Evolutionary conservation across 2,113 vertebrate species (phyloP), one percentile per base, ranked within the genome.

Genomic region (Delphinapterus leucas): DNA sequence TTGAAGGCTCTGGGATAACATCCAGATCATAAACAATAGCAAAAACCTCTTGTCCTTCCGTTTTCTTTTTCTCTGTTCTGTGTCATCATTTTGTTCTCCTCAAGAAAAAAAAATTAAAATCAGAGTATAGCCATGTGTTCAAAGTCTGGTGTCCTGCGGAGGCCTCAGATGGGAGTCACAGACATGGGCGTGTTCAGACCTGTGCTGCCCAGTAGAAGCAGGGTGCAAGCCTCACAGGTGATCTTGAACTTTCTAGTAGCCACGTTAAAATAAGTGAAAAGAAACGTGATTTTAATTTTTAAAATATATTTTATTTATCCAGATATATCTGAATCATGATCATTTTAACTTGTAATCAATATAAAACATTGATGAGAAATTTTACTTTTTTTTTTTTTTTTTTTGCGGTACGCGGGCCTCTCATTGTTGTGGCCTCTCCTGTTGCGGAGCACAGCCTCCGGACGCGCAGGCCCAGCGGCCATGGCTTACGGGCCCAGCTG

Each of bases 51-150:
- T 21, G 23, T 61, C 49, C 25, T n/a, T 58, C 17, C 5, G 21
- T 58, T 73, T 68, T 41, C 33, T 67, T 47, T 71, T 74, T 18
- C 73, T 80, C 58, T 85, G 26, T 28, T 82, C 65, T 25, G 2
- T 23, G 68, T 55, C 47, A 8, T 33, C 10, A 44, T 15, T 71
- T 63, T 20, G 36, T 36, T 44, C 47, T 82, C 41, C 55, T 94
- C n/a, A 55, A 96, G 80, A 53, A 60, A n/a, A 90, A 87, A 81
- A 87, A 84, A 10, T 41, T 47, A 47, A 61, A 94, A 18, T 53
- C 31, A 38, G 53, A 73, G 21, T 33, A n/a, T 28, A 47, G 5
- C 28, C 33, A 2, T 26, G 21, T 63, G 20, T 68, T 33, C 26
- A 14, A 20, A 49, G 31, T 1, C 7, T n/a, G 10, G 1, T 14